Percentiles rank a stretch among this genome's conserved stretches.
These are phyloP conservation scores for Macropis europaea DNA, from an alignment of 2,888 invertebrate species.

Conservation along the genomic window DNA sequence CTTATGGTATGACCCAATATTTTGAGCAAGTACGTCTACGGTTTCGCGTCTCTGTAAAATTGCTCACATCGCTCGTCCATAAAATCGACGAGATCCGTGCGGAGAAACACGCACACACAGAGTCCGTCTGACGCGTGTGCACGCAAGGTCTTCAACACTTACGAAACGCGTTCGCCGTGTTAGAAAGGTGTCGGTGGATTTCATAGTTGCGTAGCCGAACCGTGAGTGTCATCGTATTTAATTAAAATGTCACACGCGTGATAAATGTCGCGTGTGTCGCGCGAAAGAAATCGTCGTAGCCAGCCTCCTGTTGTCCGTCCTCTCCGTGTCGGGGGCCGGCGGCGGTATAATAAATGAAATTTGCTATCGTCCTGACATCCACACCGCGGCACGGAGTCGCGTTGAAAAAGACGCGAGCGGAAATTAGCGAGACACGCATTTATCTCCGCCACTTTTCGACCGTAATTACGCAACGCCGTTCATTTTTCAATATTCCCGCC, in stretches of 20 bases:
- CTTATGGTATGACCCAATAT: too few relatives aligned
- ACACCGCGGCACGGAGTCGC: conserved; percentile 29
- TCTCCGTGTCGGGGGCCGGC: background rate
- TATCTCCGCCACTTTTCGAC: conserved; percentile 47
- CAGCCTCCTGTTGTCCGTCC: conserved; percentile 27
- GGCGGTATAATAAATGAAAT: conserved; percentile 62
- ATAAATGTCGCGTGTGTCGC: conserved; percentile 64
- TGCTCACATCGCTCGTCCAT: too few relatives aligned
- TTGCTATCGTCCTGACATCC: conserved; percentile 61
- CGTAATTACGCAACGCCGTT: conserved; percentile 53
- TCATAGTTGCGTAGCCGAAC: conserved; percentile 49
- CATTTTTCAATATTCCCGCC: conserved; percentile 54
- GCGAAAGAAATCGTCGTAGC: conserved; percentile 58
- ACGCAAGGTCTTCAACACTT: background rate
- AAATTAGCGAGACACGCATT: conserved; percentile 52
- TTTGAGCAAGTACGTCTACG: too few relatives aligned
- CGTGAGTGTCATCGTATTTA: conserved; percentile 66
- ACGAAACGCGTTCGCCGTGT: conserved; percentile 11
- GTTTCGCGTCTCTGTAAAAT: too few relatives aligned
- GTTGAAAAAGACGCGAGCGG: conserved; percentile 28
- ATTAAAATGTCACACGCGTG: conserved; percentile 67
- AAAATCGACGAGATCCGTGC: background rate
- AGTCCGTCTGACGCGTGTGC: background rate
- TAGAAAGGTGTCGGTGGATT: conserved; percentile 33
- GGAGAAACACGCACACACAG: background rate